These are phyloP conservation scores for Lymantria dispar DNA, from an alignment of 2,888 invertebrate genomes.

Conservation along the genomic window DNA sequence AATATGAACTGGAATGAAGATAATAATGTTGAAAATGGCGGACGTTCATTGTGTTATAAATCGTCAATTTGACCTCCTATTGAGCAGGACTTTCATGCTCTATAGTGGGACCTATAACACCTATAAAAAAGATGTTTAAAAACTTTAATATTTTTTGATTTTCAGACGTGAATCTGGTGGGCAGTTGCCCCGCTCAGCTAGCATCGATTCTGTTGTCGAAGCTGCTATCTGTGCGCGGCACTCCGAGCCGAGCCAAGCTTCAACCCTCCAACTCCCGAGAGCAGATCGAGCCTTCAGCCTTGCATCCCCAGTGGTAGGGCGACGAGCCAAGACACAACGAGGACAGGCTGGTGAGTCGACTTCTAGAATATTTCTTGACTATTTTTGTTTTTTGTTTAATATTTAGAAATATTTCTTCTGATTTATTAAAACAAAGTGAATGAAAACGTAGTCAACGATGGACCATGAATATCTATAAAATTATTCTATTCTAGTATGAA, in stretches of 20 bases:
- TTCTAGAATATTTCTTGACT: conserved; percentile 1
- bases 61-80: too few species aligned
- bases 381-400: background rate
- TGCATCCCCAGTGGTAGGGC: conserved; percentile 88
- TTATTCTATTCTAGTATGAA: too few species aligned
- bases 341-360: conserved; percentile 85
- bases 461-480: too few species aligned
- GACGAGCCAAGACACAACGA: conserved; percentile 89
- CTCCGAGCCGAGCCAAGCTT: conserved; percentile 66
- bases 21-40: too few species aligned
- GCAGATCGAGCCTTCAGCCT: conserved; percentile 81
- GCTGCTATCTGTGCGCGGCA: conserved; percentile 84
- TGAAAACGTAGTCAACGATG: too few species aligned
- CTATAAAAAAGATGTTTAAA: background rate
- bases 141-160: conserved; percentile 9
- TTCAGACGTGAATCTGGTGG: conserved; percentile 78
- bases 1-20: too few species aligned
- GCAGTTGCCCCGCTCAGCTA: conserved; percentile 87
- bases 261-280: conserved; percentile 62
- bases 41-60: too few species aligned
- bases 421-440: background rate
- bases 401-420: background rate
- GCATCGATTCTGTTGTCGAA: conserved; percentile 90
- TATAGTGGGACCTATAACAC: too few species aligned
- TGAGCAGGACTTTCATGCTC: too few species aligned